Conservation (phyloP, 2,113 vertebrate species). For the Ramphastos sulfuratus region DNA sequence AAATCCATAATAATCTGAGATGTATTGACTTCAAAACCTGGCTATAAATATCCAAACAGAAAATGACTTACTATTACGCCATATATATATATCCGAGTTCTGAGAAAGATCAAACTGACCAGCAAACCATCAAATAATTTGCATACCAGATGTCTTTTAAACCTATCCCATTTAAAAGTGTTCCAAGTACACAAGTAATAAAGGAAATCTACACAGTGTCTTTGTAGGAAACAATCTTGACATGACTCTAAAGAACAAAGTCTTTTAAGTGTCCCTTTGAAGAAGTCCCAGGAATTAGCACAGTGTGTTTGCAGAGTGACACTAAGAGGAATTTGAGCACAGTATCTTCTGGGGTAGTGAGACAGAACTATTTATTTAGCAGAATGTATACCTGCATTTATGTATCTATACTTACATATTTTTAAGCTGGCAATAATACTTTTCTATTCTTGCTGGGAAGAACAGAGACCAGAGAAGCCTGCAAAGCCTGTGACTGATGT, state of each 20-base stretch:
- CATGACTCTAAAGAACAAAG: not conserved
- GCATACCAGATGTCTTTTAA: not conserved
- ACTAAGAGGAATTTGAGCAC: not conserved
- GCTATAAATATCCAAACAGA: not conserved
- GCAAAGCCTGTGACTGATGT: fast-evolving
- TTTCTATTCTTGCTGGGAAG: not conserved
- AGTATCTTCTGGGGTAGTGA: not conserved
- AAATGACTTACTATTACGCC: not conserved
- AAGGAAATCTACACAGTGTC: not conserved
- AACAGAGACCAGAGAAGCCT: not conserved
- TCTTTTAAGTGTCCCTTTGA: not conserved
- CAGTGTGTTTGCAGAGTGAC: not conserved
- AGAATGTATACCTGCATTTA: fast-evolving
- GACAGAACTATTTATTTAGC: not conserved
- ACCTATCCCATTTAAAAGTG: not conserved
- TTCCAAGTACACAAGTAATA: not conserved
- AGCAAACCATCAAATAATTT: not conserved
- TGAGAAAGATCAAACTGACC: not conserved
- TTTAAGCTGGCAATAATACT: not conserved
- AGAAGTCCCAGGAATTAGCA: not conserved
- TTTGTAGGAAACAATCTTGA: not conserved
- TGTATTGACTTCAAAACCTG: not conserved
- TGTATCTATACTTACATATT: fast-evolving
- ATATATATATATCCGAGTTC: not conserved
- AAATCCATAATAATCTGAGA: not conserved